Evolutionary conservation across 2,797 vertebrate genomes (phyloP).

Genomic region (Notolepis coatsorum): DNA sequence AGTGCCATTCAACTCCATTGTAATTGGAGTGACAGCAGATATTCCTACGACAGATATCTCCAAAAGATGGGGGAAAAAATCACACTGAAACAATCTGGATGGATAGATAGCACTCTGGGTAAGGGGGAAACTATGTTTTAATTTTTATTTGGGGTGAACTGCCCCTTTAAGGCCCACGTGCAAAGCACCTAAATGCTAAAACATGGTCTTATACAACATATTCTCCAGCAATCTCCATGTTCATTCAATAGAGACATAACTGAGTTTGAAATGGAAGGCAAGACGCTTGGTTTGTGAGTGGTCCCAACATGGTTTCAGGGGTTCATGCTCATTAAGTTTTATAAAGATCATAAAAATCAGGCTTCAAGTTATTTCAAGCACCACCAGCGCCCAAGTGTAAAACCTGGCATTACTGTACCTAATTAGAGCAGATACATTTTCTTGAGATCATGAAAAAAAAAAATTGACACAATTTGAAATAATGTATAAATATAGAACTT

Average conservation of each 20-base stretch:
- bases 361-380: background rate
- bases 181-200: background rate
- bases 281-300: background rate
- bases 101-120: no score
- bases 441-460: background rate
- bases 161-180: no score
- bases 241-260: background rate
- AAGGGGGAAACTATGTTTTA: no score
- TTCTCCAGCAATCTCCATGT: background rate
- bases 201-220: background rate
- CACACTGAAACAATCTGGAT: no score
- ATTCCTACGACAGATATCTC: no score
- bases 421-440: background rate
- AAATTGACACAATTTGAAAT: constrained; percentile 24
- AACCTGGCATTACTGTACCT: background rate
- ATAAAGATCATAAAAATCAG: background rate
- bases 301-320: background rate
- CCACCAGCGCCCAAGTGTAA: no score
- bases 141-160: no score
- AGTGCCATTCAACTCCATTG: no score
- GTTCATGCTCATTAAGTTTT: background rate
- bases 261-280: background rate
- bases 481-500: constrained; percentile 86
- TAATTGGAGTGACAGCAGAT: no score
- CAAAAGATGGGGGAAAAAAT: no score